Evolutionary conservation across 64 coral and sea anemone species (phyloP).

Genomic region (Pachyseris speciosa): DNA sequence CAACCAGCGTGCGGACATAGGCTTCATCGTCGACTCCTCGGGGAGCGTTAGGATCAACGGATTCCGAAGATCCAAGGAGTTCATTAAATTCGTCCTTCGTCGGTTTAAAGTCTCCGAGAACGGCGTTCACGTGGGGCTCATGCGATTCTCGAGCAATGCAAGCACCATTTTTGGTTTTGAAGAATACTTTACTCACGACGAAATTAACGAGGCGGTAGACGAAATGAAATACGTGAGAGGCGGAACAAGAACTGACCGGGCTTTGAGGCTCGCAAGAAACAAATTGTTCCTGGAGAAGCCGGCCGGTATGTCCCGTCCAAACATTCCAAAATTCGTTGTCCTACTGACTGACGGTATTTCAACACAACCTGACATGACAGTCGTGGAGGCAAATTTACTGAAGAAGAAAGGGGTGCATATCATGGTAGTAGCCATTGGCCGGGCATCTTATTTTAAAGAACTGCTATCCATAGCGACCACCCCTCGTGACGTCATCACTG

Average conservation of each 20-base stretch:
- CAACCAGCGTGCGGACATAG: constrained; percentile 64
- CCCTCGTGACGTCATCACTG: constrained; percentile 26
- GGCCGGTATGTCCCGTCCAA: not conserved
- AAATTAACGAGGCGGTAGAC: constrained; percentile 47
- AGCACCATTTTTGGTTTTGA: constrained; percentile 53
- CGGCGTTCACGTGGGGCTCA: constrained; percentile 66
- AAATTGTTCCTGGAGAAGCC: constrained; percentile 17
- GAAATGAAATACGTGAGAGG: constrained; percentile 44
- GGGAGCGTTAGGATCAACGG: constrained; percentile 27
- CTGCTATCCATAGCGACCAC: constrained; percentile 4
- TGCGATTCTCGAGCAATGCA: constrained; percentile 52
- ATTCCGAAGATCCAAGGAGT: constrained; percentile 62
- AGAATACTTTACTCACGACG: constrained; percentile 4
- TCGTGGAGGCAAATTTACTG: not conserved
- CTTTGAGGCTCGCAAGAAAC: constrained; percentile 45
- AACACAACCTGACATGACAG: not conserved
- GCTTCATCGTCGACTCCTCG: constrained; percentile 70
- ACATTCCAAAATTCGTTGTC: constrained; percentile 39
- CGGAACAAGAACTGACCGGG: constrained; percentile 55
- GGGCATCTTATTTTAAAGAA: not conserved
- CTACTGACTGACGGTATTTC: constrained; percentile 65
- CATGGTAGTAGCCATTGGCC: constrained; percentile 50
- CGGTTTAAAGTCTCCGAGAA: constrained; percentile 50
- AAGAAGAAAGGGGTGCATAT: constrained; percentile 45
- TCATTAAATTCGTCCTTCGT: constrained; percentile 43